Evolutionary conservation across 2,797 vertebrate genomes (phyloP), one percentile per base, ranked within the genome.

Genomic region (Cichlasoma orientale): DNA sequence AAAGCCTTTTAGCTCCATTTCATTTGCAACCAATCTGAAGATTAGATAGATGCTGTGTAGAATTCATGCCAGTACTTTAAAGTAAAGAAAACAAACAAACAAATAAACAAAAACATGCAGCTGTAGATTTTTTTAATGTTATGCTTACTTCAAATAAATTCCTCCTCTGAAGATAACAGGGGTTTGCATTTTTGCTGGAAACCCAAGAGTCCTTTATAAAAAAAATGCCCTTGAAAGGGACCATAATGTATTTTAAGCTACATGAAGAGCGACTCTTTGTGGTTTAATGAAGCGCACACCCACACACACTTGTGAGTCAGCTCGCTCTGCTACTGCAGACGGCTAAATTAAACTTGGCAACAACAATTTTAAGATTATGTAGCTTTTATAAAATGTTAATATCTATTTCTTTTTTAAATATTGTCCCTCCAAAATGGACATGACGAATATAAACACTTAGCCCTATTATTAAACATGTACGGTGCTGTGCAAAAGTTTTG

Each of bases 191-290:
- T 44, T 79, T 74, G 57, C 47, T 72, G 74, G 14, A 84, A 75
- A 74, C 70, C 81, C 53, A 68, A 72, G 72, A 76, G 71, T 78
- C 41, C 69, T 83, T 55, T 21, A 27, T 56, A 72, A 54, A 53
- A 53, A 85, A 77, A 63, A 54, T 72, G 74, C 14, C 29, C 81
- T 83, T 88, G 56, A 91, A 86, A 84, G 56, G 25, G 75, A 78
- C 71, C 75, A 59, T 29, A 61, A 25, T 78, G 59, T 74, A 70
- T 86, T 87, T 80, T 54, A 76, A 52, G 53, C 21, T 41, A 68
- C 71, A 63, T 84, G 76, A 78, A 77, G 76, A 86, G 5, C 52
- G 31, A 27, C 13, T 63, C 55, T 84, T 80, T 78, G 74, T 85
- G 72, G 56, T 78, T 80, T 83, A 86, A 83, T 2, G 25, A 84